phyloP scores from a whole-genome alignment of 2,113 vertebrate species.

The Okapia johnstoni region DNA sequence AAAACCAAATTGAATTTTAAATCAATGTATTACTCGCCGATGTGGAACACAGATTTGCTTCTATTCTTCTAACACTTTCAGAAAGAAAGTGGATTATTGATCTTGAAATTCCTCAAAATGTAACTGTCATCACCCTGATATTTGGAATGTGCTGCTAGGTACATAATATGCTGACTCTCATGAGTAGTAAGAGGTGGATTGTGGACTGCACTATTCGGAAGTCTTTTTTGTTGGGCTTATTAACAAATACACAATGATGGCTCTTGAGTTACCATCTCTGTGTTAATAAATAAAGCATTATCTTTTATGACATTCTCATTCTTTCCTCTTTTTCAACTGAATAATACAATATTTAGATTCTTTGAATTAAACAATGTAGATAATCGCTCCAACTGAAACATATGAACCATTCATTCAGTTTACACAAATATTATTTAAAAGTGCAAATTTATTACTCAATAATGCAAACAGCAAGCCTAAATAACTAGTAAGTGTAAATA shows the following conservation, averaged over 20 bases:
- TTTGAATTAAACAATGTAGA: background rate
- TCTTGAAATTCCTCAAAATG: background rate
- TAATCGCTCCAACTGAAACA: background rate
- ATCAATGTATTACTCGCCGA: background rate
- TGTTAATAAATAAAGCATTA: background rate
- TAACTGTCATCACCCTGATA: background rate
- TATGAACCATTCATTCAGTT: background rate
- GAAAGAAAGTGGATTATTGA: background rate
- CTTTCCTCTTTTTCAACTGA: background rate
- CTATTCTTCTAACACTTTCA: background rate
- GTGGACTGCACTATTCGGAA: background rate
- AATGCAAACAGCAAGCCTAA: background rate
- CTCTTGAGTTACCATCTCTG: background rate
- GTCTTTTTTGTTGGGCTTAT: background rate
- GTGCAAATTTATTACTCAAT: background rate
- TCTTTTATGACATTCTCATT: background rate
- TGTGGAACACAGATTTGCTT: background rate
- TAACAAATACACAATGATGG: background rate
- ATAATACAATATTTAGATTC: background rate
- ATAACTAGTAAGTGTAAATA: background rate
- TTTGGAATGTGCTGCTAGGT: background rate
- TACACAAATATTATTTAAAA: background rate
- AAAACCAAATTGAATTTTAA: background rate
- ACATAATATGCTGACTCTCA: fast-evolving
- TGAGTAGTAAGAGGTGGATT: background rate